phyloP scores from a whole-genome alignment of 2,113 vertebrate species.

The Addax nasomaculatus region DNA sequence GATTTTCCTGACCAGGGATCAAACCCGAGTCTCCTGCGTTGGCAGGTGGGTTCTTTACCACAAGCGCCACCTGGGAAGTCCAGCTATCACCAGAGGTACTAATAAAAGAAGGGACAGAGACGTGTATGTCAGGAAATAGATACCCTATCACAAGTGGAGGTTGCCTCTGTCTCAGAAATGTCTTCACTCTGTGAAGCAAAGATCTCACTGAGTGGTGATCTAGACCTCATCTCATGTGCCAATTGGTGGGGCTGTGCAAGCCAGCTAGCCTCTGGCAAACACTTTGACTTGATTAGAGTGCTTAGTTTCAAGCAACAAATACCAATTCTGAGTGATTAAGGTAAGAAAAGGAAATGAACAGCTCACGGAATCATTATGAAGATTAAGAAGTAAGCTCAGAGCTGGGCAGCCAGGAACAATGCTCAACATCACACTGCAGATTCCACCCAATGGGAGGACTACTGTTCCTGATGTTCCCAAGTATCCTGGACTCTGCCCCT shows the following conservation, averaged over 20 bases:
- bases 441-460: not conserved
- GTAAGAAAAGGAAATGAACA: not conserved
- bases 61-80: not conserved
- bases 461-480: not conserved
- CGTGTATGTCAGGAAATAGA: not conserved
- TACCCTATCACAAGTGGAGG: not conserved
- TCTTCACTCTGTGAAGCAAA: not conserved
- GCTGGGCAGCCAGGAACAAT: not conserved
- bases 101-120: not conserved
- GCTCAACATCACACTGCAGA: not conserved
- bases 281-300: not conserved
- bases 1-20: not conserved
- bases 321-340: not conserved
- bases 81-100: not conserved
- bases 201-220: not conserved
- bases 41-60: not conserved
- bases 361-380: not conserved
- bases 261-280: not conserved
- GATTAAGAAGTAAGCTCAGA: not conserved
- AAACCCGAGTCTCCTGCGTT: not conserved
- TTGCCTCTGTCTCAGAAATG: not conserved
- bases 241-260: not conserved
- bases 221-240: not conserved
- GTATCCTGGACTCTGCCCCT: not conserved
- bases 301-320: not conserved